Base-by-base conservation (phyloP, 2,888 invertebrate species). In the Lithodes maja region DNA sequence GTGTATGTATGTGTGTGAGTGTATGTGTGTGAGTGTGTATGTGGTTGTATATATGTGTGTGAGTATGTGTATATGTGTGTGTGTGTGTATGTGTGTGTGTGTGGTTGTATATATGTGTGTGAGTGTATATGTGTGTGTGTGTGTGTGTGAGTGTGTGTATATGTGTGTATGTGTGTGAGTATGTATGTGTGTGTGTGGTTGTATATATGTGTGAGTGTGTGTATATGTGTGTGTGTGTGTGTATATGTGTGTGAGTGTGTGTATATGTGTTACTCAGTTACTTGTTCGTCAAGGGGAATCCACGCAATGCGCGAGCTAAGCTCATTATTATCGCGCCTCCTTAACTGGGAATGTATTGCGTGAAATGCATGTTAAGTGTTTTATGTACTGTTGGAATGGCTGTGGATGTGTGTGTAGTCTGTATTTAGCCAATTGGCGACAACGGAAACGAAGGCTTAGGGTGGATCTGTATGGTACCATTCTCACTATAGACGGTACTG, bases 21-120 rank as follows among this genome's bases (percentile, higher is more conserved):
- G 53, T 79, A 5, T 79, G 79, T 61, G 61, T 61, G 61, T 61
- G 61, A 5, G 55, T 55, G 55, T 55, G 55, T 55, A 9, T 61
- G 68, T 85, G n/a, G 69, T 15, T 83, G 33, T 79, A 71, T 61
- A 61, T 85, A 77, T 77, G 7, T 77, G 17, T 84, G 50, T 55
- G 52, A 9, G 3, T 77, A 52, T 84, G 15, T 75, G 69, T 83
- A 50, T 83, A 50, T 69, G 49, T 84, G 33, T 84, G 52, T 84
- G 33, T 84, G 49, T 53, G 3, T 83, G 1, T 61, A 1, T 61
- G 61, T 61, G 12, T 61, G 61, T 71, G 55, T 83, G 12, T 83
- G 54, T 49, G 2, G 9, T 33, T 83, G 53, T 83, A 74, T 74
- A 50, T 83, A 53, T n/a, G 74, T 82, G 3, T 15, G 74, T n/a